Evolutionary conservation across 2,113 vertebrate species (phyloP), one percentile per base, ranked within the genome.

Genomic region (Prunella himalayana): DNA sequence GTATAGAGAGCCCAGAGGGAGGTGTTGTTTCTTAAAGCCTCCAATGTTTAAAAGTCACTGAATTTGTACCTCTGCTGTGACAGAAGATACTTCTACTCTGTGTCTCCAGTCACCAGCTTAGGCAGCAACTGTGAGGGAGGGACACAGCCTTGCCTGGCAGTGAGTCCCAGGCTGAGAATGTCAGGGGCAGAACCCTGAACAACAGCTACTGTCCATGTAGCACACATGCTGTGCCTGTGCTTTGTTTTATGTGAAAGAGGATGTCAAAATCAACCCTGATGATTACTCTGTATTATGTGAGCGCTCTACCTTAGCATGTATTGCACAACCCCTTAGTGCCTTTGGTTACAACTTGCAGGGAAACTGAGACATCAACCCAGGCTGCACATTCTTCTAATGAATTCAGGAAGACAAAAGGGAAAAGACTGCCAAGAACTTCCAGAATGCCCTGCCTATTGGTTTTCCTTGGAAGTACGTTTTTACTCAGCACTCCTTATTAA

Each of bases 161-260:
- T 0, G 27, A 70, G 23, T n/a, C 27, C 42, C 8, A 15, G 53
- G 33, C 47, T 50, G 18, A 93, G 51, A 27, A 44, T 1, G 2
- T 13, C 1, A 1, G 44, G 21, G 30, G 9, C 44, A 95, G 71
- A 72, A n/a, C 49, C 63, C 50, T 76, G 44, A 82, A 22, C 31
- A 86, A 47, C 24, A 59, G 17, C 59, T 39, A 41, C 35, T 44
- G 70, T 22, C 44, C 51, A 41, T 0, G 3, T 11, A 82, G 51
- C 11, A 27, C 21, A 33, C 9, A 35, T 0, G 0, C 42, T 0
- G 0, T 37, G 35, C 11, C 61, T n/a, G 22, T 4, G 7, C 45
- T 39, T 39, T 8, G 3, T 27, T 78, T 79, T 54, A 77, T 25
- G 37, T 4, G 9, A 65, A 86, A 57, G 33, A 10, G 15, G 33